A percentile compares a stretch with the other conserved stretches of the same genome.
Evolutionary conservation across 2,113 vertebrate species (phyloP).

Genomic region (Phodopus roborovskii): DNA sequence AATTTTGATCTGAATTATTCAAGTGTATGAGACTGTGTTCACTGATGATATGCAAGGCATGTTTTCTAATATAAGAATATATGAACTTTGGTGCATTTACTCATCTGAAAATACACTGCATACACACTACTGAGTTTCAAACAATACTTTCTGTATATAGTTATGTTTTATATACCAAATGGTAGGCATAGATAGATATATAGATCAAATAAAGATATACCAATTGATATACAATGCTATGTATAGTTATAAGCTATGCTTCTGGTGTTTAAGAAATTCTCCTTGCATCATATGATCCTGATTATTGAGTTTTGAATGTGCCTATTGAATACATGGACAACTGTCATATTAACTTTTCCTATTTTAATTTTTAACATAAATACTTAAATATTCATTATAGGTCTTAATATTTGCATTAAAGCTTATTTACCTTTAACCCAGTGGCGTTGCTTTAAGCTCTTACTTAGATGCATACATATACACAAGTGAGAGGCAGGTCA

Average conservation of each 20-base stretch:
- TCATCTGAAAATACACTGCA: background rate
- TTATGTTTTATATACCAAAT: background rate
- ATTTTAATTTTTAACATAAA: too few species aligned
- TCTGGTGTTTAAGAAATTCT: background rate
- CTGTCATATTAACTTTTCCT: background rate
- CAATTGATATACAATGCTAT: background rate
- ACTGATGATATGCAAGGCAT: background rate
- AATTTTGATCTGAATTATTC: background rate
- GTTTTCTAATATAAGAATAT: background rate
- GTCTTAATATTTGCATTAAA: background rate
- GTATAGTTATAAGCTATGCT: background rate
- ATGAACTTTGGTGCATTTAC: background rate
- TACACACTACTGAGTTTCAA: background rate
- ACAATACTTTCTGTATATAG: background rate
- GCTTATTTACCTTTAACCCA: background rate
- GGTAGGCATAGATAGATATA: background rate
- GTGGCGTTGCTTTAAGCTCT: background rate
- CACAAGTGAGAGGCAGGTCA: background rate
- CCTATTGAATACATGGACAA: background rate
- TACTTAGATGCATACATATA: background rate
- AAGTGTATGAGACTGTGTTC: background rate
- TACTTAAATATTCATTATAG: background rate
- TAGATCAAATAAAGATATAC: background rate
- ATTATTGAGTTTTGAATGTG: background rate
- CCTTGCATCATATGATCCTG: background rate